phyloP scores from a whole-genome alignment of 2,797 vertebrate species.

The Hephaestus fuliginosus region DNA sequence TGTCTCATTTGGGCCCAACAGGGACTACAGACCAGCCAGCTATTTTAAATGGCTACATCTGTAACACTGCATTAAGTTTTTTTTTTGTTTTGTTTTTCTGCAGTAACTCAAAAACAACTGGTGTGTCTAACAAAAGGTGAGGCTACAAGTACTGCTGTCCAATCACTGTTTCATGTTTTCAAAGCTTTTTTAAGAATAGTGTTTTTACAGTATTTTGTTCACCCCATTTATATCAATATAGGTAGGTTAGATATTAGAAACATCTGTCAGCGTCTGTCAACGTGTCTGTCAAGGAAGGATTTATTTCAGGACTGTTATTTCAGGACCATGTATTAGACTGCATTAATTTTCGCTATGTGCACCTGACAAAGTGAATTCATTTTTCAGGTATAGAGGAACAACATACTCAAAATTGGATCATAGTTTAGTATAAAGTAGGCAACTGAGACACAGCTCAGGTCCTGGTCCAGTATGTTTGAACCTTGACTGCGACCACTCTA shows the following conservation, averaged over 20 bases:
- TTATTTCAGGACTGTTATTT: background rate
- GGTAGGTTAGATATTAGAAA: background rate
- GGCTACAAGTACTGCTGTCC: background rate
- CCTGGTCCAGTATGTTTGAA: slow-evolving; percentile 5
- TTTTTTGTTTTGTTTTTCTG: too few relatives aligned
- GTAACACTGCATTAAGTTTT: too few relatives aligned
- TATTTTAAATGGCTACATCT: too few relatives aligned
- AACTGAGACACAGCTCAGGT: background rate
- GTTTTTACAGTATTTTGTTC: background rate
- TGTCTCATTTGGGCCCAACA: too few relatives aligned
- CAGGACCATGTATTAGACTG: background rate
- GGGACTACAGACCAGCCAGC: too few relatives aligned
- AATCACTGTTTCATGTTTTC: background rate
- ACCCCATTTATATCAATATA: background rate
- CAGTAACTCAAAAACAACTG: background rate
- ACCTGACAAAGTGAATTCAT: background rate
- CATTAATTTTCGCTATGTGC: background rate
- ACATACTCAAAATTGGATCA: background rate
- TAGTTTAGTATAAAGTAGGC: background rate
- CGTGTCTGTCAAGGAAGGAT: too few relatives aligned
- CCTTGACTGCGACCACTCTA: background rate
- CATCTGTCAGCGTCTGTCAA: background rate
- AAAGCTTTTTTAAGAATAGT: background rate
- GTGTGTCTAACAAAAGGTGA: background rate
- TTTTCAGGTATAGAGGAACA: background rate